Base-by-base conservation (phyloP, 2,113 vertebrate genomes). In the Sclerurus mexicanus region DNA sequence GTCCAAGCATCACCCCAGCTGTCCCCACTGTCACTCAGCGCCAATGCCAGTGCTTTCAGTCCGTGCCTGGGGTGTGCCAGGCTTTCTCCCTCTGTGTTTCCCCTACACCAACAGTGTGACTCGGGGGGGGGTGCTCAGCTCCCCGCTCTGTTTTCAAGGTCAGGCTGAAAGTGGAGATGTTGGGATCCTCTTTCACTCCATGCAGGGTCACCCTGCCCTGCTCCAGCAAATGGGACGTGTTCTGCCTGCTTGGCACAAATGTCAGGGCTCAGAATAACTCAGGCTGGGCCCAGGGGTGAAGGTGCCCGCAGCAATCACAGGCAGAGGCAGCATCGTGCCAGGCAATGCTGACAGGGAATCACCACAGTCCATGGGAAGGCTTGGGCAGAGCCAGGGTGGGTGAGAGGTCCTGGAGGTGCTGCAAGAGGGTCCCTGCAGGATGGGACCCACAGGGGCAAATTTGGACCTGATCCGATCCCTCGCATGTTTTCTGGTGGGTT, bases 211-310 rank as follows among this genome's bases (percentile, higher is more conserved):
- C 71, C 40, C 78, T 77, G 4, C 60, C 95, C 74, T 0, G 15
- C 63, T 14, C 33, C 4, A 27, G 85, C 81, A 13, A 3, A 2
- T 1, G 40, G 22, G 19, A 28, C 69, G 0, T 72, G 91, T 80
- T 85, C 95, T 85, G 92, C 89, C 84, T 62, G 87, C 78, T 50
- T 91, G 96, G 95, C 94, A 96, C 89, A 93, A 95, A 96, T 84
- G 93, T 95, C 95, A 93, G 89, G 25, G 95, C 95, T 95, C 64
- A 97, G 96, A 97, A 97, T 97, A 97, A 94, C 87, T 72, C 5
- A 2, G 68, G 44, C 67, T 5, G 1, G 59, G 77, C 68, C 66
- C 5, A 7, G 44, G 85, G 40, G 7, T 0, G 3, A 19, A 37
- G 52, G 33, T 33, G 86, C 22, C 78, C 69, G 25, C 5, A 3